Evolutionary conservation across 2,888 invertebrate genomes (phyloP), one percentile per base, ranked within the genome.

Genomic region (Drosophila formosana): DNA sequence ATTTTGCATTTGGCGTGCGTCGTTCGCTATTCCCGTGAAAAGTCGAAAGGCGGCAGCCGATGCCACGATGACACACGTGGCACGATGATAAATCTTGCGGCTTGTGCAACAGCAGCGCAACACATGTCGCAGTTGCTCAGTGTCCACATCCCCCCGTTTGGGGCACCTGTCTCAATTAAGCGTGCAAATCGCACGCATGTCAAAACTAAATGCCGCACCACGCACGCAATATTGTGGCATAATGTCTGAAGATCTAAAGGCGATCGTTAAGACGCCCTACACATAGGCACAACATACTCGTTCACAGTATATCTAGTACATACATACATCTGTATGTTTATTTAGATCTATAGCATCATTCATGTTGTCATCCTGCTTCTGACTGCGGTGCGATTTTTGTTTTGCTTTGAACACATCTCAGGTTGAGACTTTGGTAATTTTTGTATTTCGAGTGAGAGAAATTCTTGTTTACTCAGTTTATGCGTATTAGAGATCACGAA

Each of bases 1-100:
- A 91, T 90, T 91, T 89, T 89, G 87, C 89, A 90, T 89, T 90
- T 89, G 85, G 88, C 89, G 83, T 75, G 78, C 89, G 89, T 87
- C 89, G 88, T 68, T 72, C 72, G 82, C 88, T 75, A 73, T 88
- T 85, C 88, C 84, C 84, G 88, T 85, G 88, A 80, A 89, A 75
- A 70, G 49, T 41, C 23, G 26, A 8, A 30, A 18, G 18, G 66
- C 87, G 72, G 32, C 18, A 45, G 70, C 87, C 68, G 58, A 65
- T 71, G 74, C 68, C 18, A 18, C 18, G 18, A 18, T 72, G 72
- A 72, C 75, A 78, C 83, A 87, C 85, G 89, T 87, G 83, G 78
- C 78, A 78, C 64, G 82, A 89, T 84, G 83, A 84, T 89, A 89
- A 84, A 88, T 84, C 82, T 89, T 61, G 55, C 51, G 57, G 63